A percentile compares a stretch with the other conserved stretches of the same genome.
Conservation (phyloP, 1,140 invertebrate genomes). For the Caenorhabditis briggsae region DNA sequence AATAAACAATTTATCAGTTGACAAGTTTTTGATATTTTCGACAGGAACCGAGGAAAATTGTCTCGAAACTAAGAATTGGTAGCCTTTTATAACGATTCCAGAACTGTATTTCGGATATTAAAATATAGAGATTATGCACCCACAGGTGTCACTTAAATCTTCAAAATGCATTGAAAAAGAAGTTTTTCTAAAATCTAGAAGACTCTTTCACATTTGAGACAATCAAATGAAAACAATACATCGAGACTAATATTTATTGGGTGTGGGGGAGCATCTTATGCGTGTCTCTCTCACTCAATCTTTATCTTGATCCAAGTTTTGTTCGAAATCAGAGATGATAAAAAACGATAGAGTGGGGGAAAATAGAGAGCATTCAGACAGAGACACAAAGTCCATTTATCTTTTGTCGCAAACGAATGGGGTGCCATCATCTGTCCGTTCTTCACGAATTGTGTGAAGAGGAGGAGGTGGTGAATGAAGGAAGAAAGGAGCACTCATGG, state of each 20-base stretch:
- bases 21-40: too few relatives aligned
- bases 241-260: constrained; percentile 34
- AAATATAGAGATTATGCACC: too few relatives aligned
- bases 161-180: too few relatives aligned
- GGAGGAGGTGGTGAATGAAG: background rate
- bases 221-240: constrained; percentile 8
- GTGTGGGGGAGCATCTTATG: constrained; percentile 16
- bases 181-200: too few relatives aligned
- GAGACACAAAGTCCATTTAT: constrained; percentile 51
- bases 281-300: background rate
- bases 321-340: constrained; percentile 53
- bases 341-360: background rate
- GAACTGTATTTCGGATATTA: too few relatives aligned
- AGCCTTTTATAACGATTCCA: too few relatives aligned
- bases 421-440: constrained; percentile 54
- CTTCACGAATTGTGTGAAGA: constrained; percentile 54
- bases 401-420: constrained; percentile 54
- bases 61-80: too few relatives aligned
- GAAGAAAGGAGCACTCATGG: constrained; percentile 25
- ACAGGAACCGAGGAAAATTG: too few relatives aligned
- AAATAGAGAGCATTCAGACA: background rate
- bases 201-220: too few relatives aligned
- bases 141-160: too few relatives aligned
- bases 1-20: too few relatives aligned
- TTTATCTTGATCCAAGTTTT: constrained; percentile 22